Evolutionary conservation across 1,140 invertebrate species (phyloP), one percentile per base, ranked within the genome.

Genomic region (Phymastichus coffea): DNA sequence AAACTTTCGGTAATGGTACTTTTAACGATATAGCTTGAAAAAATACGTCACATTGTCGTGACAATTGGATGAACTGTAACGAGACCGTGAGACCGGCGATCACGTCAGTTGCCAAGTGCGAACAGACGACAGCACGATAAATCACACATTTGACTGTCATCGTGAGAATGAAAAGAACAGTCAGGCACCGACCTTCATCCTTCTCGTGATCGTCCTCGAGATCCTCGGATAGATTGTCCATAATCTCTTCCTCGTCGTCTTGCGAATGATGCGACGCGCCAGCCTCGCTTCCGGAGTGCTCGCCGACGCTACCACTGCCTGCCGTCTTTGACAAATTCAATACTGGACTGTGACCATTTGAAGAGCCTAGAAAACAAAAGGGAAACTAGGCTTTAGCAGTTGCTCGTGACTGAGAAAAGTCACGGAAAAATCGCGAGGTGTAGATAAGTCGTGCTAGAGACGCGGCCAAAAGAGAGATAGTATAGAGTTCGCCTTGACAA

Each of bases 271-370:
- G 82, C 73, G 73, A 85, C 74, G 71, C 85, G 59, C 80, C 86
- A 59, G 80, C 82, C 67, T 85, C 84, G 69, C 84, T 86, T 54
- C 83, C 85, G 55, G 80, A 86, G 68, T 85, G 84, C 61, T 86
- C 84, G 64, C 81, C 84, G 53, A 82, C 87, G 71, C 83, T 89
- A 71, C 81, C 85, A 74, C 80, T 86, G 72, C 80, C 85, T 47
- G 90, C 90, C 26, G 89, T 91, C 79, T 95, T 94, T 4, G 92
- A 94, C 17, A 95, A 80, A 77, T 95, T 95, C 61, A 95, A 77
- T 35, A 94, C 92, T 38, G 92, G 93, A 86, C 92, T 94, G 79
- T 93, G 91, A 23, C 90, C 90, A 70, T 89, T 91, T 41, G 91
- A 89, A 38, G 91, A 93, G 63, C 90, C 92, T 92, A 71, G 14